Evolutionary conservation across 2,113 vertebrate species (phyloP), one percentile per base, ranked within the genome.

Genomic region (Xerus inauris): DNA sequence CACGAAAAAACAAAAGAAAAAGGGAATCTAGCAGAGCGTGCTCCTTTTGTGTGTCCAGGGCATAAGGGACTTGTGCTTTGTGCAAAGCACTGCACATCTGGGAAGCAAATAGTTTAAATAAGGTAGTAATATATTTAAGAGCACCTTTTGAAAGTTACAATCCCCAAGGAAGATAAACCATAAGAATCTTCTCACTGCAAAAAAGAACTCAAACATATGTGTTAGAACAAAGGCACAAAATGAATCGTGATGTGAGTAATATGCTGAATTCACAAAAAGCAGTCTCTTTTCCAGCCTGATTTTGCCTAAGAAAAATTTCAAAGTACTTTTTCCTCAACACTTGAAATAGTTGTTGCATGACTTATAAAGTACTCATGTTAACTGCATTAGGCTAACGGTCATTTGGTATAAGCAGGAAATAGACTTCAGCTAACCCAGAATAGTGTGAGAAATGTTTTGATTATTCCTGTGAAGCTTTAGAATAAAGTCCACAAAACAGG

Each of bases 391-490:
- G 77, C n/a, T 95, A 97, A 87, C 32, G 92, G 42, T 24, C 45
- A 80, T 87, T 96, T 87, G 17, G 79, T 94, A 17, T 93, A 97
- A 98, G 97, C 93, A 96, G 97, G 94, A 96, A 95, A 42, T 97
- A 80, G 82, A 87, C 47, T 87, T 97, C 32, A 96, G 80, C 83
- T 97, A 92, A 97, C 72, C 67, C 32, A 94, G 71, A 89, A 97
- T 9, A 96, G 35, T 95, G 76, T 76, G 28, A 86, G 85, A 54
- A 81, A 84, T 92, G 80, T 84, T 95, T 72, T 71, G 86, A 90
- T 94, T 93, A 40, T 94, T 96, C 96, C 82, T 30, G 82, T 64
- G 89, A 98, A 89, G 6, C n/a, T 96, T 35, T 82, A 97, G 24
- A 89, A 89, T 38, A 93, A 91, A 96, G 32, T 40, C 22, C 79